Evolutionary conservation across 2,888 invertebrate genomes (phyloP).

Genomic region (Drosophila neonasuta): DNA sequence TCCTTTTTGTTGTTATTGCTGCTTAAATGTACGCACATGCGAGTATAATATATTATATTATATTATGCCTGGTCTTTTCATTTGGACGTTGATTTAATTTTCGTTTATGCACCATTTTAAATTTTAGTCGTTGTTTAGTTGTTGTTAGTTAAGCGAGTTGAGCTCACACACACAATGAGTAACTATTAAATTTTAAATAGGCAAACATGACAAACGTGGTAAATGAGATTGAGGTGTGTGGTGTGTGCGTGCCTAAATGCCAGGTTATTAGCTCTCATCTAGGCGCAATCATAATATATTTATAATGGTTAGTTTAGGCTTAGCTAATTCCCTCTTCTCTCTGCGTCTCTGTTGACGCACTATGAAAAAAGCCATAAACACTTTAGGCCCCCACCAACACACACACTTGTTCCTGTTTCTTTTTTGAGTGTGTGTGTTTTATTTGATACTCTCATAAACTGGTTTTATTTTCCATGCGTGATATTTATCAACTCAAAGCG

Average conservation of each 20-base stretch:
- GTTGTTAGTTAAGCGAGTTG: conserved; percentile 10
- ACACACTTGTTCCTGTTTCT: conserved; percentile 25
- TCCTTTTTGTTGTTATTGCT: conserved; percentile 24
- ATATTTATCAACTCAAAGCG: conserved; percentile 47
- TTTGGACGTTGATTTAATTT: conserved; percentile 53
- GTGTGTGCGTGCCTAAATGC: conserved; percentile 23
- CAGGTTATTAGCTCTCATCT: conserved; percentile 20
- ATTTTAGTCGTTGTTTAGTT: neutral
- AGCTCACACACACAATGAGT: conserved; percentile 24
- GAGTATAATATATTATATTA: conserved; percentile 18
- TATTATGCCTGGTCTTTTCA: conserved; percentile 40
- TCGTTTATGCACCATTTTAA: conserved; percentile 25
- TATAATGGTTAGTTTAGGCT: conserved; percentile 57
- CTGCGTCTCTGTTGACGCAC: conserved; percentile 17
- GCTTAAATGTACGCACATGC: neutral
- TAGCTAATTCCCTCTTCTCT: conserved; percentile 20
- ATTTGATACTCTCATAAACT: conserved; percentile 48
- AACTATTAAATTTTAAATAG: conserved; percentile 38
- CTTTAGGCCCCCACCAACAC: conserved; percentile 29
- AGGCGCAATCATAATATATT: conserved; percentile 57
- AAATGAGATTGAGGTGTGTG: conserved; percentile 5
- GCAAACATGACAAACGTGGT: conserved; percentile 28
- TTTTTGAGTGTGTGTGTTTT: neutral
- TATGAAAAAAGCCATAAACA: conserved; percentile 61
- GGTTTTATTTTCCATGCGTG: conserved; percentile 61